Evolutionary conservation across 2,797 vertebrate genomes (phyloP).

Genomic region (Microctenopoma steveboyesi): DNA sequence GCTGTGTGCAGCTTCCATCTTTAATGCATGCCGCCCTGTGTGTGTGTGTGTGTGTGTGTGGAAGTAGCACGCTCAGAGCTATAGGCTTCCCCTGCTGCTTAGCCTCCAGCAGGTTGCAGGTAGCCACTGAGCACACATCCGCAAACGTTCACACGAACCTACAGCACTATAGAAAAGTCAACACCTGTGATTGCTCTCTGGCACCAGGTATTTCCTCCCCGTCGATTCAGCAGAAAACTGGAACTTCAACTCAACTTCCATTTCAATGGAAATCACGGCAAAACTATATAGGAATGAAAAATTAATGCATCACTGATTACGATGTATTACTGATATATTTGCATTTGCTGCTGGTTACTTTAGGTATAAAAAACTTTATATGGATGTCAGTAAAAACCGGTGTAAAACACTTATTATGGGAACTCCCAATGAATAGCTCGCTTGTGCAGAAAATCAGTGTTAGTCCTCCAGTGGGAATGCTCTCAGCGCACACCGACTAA

Average conservation of each 20-base stretch:
- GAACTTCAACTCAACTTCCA: background rate
- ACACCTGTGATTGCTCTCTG: conserved; percentile 1
- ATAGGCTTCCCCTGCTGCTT: conserved; percentile 35
- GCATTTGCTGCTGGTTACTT: too few relatives aligned
- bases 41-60: conserved; percentile 23
- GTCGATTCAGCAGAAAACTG: background rate
- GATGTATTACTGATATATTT: too few relatives aligned
- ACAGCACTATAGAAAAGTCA: background rate
- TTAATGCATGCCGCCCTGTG: conserved; percentile 68
- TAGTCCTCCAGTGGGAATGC: too few relatives aligned
- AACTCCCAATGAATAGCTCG: too few relatives aligned
- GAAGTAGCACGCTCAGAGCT: conserved; percentile 55
- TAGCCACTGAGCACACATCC: conserved; percentile 23
- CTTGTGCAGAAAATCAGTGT: too few relatives aligned
- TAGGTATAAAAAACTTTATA: too few relatives aligned
- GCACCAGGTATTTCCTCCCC: background rate
- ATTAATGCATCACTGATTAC: too few relatives aligned
- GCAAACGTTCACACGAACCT: conserved; percentile 4
- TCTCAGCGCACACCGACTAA: too few relatives aligned
- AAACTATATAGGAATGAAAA: too few relatives aligned
- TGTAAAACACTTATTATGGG: too few relatives aligned
- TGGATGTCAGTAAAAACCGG: too few relatives aligned
- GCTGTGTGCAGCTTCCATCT: conserved; percentile 62
- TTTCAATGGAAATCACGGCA: background rate
- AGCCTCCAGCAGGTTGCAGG: conserved; percentile 32